Percentiles rank a stretch among this genome's conserved stretches.
These are phyloP conservation scores for Drosophila koepferae DNA, from an alignment of 2,888 invertebrate species.

Conservation along the genomic window DNA sequence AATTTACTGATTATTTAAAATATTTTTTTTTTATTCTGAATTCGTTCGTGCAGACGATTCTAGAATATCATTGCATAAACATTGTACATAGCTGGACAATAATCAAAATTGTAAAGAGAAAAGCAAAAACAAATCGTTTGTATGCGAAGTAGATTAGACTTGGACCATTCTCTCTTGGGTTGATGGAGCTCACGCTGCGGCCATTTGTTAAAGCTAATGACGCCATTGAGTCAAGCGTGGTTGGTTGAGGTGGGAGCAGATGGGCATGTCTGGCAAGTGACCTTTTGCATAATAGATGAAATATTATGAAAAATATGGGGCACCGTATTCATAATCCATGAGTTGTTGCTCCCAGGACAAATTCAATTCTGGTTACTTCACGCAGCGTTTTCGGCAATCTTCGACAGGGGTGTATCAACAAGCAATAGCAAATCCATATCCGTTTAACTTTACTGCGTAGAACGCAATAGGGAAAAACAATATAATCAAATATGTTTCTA, in stretches of 20 bases:
- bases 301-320: slow-evolving; percentile 37
- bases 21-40: not conserved
- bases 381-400: slow-evolving; percentile 33
- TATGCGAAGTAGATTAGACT: not conserved
- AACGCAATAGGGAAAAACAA: not conserved
- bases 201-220: slow-evolving; percentile 68
- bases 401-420: slow-evolving; percentile 42
- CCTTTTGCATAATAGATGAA: slow-evolving; percentile 59
- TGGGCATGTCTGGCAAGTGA: slow-evolving; percentile 12
- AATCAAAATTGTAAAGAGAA: slow-evolving; percentile 7
- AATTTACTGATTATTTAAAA: no score
- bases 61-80: not conserved
- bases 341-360: slow-evolving; percentile 37
- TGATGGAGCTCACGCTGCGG: slow-evolving; percentile 11
- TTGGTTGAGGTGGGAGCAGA: slow-evolving; percentile 35
- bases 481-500: slow-evolving; percentile 28
- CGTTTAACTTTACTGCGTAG: slow-evolving; percentile 10
- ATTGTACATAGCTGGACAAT: not conserved
- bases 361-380: slow-evolving; percentile 29
- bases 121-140: slow-evolving; percentile 15
- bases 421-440: slow-evolving; percentile 43
- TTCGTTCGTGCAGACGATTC: not conserved
- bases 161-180: not conserved
- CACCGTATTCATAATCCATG: slow-evolving; percentile 47
- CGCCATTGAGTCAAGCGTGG: slow-evolving; percentile 56